phyloP scores from a whole-genome alignment of 1,140 invertebrate genomes.

The Platorchestia sp. region DNA sequence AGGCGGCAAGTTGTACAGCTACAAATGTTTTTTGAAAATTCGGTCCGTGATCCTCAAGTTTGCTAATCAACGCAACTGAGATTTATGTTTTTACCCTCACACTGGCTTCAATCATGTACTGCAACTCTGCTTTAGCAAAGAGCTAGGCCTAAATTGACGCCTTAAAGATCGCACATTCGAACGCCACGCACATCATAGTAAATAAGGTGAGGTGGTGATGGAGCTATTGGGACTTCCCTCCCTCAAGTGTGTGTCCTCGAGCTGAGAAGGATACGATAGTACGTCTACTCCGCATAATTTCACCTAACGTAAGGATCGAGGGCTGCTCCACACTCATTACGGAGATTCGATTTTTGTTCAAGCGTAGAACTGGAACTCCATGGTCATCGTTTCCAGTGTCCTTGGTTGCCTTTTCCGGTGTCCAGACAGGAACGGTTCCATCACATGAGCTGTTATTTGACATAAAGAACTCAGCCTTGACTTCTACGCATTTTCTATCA shows the following conservation, averaged over 20 bases:
- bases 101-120: background rate
- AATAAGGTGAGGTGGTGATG: background rate
- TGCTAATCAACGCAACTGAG: background rate
- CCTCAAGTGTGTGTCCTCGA: background rate
- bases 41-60: background rate
- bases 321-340: background rate
- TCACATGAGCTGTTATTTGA: background rate
- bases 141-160: background rate
- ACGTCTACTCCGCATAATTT: background rate
- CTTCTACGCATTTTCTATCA: background rate
- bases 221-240: background rate
- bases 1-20: no score
- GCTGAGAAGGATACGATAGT: background rate
- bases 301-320: background rate
- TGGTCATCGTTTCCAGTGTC: background rate
- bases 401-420: background rate
- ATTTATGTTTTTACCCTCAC: background rate
- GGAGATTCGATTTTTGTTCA: background rate
- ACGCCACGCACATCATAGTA: background rate
- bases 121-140: background rate
- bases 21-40: no score
- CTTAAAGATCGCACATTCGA: background rate
- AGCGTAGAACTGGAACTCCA: background rate
- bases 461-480: background rate
- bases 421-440: background rate